Percentiles rank a stretch among this genome's conserved stretches.
These are phyloP conservation scores for Datnioides undecimradiatus DNA, from an alignment of 2,113 vertebrate species.

Conservation along the genomic window DNA sequence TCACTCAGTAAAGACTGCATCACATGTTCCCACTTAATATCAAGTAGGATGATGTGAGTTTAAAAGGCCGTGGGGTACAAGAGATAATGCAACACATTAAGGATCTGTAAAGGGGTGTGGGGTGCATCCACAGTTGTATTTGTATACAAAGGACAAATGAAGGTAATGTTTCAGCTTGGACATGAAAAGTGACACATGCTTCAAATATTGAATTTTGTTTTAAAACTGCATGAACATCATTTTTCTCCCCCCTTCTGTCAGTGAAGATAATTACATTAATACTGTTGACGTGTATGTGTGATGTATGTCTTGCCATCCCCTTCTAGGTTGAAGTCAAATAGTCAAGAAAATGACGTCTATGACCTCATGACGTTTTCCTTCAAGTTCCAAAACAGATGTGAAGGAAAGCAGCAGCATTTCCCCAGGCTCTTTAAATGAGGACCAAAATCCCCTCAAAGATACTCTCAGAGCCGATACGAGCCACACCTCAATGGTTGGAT, in stretches of 20 bases:
- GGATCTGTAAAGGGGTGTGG: not conserved
- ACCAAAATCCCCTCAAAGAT: not conserved
- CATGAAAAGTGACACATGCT: not conserved
- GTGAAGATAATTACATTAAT: no score
- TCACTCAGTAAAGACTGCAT: not conserved
- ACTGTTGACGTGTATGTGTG: no score
- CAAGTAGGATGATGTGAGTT: conserved; percentile 18
- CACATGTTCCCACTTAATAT: conserved; percentile 8
- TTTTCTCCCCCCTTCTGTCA: no score
- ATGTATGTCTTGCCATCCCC: no score
- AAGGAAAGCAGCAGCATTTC: not conserved
- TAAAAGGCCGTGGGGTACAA: conserved; percentile 22
- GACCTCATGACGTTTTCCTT: no score
- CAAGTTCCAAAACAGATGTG: no score
- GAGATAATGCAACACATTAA: not conserved
- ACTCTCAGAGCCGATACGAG: not conserved
- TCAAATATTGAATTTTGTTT: not conserved
- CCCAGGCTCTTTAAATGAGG: conserved; percentile 29
- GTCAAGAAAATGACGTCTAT: no score
- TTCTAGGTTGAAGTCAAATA: no score
- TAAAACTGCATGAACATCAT: no score
- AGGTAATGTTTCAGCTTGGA: not conserved
- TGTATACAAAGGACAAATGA: not conserved
- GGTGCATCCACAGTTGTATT: not conserved
- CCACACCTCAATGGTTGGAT: conserved; percentile 22